phyloP scores from a whole-genome alignment of 2,888 invertebrate genomes.

The Palloptera scutellata region DNA sequence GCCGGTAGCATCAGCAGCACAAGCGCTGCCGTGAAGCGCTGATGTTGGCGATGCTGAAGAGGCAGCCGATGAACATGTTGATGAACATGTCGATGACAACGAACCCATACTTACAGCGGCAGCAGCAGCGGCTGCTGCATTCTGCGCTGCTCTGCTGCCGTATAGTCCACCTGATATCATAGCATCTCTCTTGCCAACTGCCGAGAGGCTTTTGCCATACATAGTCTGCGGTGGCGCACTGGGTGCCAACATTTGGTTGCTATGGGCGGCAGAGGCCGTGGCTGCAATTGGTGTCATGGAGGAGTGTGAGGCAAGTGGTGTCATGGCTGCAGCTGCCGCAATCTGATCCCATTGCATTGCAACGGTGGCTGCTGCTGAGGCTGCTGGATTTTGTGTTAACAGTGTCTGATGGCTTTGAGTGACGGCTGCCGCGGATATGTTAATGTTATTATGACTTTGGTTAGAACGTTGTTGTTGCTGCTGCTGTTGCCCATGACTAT shows the following conservation, averaged over 20 bases:
- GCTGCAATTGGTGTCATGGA: slow-evolving; percentile 49
- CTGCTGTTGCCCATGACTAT: slow-evolving; percentile 46
- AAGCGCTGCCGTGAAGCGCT: background rate
- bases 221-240: slow-evolving; percentile 40
- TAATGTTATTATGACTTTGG: slow-evolving; percentile 19
- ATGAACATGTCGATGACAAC: background rate
- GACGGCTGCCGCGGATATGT: slow-evolving; percentile 19
- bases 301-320: slow-evolving; percentile 50
- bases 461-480: slow-evolving; percentile 28
- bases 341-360: slow-evolving; percentile 58
- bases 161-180: slow-evolving; percentile 63
- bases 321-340: slow-evolving; percentile 56
- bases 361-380: slow-evolving; percentile 32
- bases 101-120: slow-evolving; percentile 14
- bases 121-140: slow-evolving; percentile 38
- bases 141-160: slow-evolving; percentile 39
- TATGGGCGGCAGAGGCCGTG: slow-evolving; percentile 30
- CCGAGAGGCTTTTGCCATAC: slow-evolving; percentile 47
- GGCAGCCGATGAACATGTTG: slow-evolving; percentile 52
- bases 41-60: slow-evolving; percentile 43
- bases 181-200: slow-evolving; percentile 61
- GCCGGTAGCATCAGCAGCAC: background rate
- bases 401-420: slow-evolving; percentile 45
- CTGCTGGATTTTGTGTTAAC: slow-evolving; percentile 48
- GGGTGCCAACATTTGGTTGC: slow-evolving; percentile 45